phyloP scores from a whole-genome alignment of 2,888 invertebrate species.

The Cataglyphis rosenhaueri region DNA sequence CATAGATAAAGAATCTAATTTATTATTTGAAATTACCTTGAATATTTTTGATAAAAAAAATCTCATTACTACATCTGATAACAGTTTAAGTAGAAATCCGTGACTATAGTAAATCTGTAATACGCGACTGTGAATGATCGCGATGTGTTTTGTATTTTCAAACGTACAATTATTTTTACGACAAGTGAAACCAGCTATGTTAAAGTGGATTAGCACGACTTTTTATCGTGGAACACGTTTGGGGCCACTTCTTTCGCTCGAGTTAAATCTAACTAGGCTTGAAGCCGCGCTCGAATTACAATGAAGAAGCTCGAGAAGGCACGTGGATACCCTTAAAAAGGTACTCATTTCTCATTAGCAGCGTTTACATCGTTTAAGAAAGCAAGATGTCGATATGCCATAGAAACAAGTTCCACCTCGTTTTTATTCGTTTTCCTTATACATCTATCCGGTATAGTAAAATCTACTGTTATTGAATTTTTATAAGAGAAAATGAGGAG shows the following conservation, averaged over 20 bases:
- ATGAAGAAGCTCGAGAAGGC: constrained; percentile 58
- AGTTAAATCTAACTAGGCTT: constrained; percentile 37
- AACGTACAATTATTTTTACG: neutral
- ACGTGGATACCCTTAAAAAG: constrained; percentile 53
- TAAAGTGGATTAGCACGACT: neutral
- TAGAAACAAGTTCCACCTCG: too few species aligned
- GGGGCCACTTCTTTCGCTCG: constrained; percentile 16
- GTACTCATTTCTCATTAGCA: constrained; percentile 63
- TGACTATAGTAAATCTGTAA: neutral
- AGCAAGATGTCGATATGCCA: neutral
- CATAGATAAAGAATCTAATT: neutral
- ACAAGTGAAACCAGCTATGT: neutral
- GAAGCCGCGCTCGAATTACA: constrained; percentile 56
- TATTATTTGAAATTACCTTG: neutral
- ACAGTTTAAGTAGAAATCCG: neutral
- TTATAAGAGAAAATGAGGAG: neutral
- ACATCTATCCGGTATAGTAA: neutral
- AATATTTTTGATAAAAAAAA: neutral
- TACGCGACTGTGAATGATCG: neutral
- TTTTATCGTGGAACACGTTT: constrained; percentile 11
- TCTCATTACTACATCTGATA: neutral
- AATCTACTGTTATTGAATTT: neutral
- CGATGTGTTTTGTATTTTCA: neutral
- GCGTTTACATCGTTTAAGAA: constrained; percentile 57
- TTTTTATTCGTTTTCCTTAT: neutral